Evolutionary conservation across 2,888 invertebrate genomes (phyloP), one percentile per base, ranked within the genome.

Genomic region (Mesodorylaimus sp.): DNA sequence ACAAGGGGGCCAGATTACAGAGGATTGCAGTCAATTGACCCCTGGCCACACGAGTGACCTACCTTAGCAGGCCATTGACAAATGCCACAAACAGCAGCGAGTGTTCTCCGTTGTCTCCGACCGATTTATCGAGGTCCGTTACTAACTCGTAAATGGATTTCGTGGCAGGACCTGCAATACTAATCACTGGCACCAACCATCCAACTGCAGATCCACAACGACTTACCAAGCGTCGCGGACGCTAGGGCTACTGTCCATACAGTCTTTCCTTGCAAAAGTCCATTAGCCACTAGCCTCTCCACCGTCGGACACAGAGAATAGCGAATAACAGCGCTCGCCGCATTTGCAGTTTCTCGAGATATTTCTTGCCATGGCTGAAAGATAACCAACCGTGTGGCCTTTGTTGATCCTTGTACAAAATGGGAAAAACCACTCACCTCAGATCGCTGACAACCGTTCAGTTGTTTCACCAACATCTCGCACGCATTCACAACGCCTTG

Each of bases 211-310:
- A 7, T 3, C n/a, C 13, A 7, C 2, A 16, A 19, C 27, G 13
- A n/a, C 24, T 48, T 48, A 66, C 68, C 86, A 73, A 82, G 80
- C 66, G 85, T 81, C 16, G 84, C 80, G 7, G 84, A 82, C 32
- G 83, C 81, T 69, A 86, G 85, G 3, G 85, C 80, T 57, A 87
- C 81, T 70, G 82, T 81, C 86, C 86, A 87, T 78, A 3, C 84
- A 83, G 64, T 82, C 79, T 48, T 85, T 74, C 75, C 78, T 32
- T 82, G 79, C 64, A 80, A 80, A 23, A 88, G 74, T 1, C 86
- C 87, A 65, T 88, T 85, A 58, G 80, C 78, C 60, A 88, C 76
- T 51, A 87, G 76, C 2, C 81, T 79, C 59, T 84, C 82, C 32
- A 89, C 70, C 10, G 86, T 81, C 1, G 86, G 84, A 64, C 86